phyloP scores from a whole-genome alignment of 2,797 vertebrate genomes.

The Aselliscus stoliczkanus region DNA sequence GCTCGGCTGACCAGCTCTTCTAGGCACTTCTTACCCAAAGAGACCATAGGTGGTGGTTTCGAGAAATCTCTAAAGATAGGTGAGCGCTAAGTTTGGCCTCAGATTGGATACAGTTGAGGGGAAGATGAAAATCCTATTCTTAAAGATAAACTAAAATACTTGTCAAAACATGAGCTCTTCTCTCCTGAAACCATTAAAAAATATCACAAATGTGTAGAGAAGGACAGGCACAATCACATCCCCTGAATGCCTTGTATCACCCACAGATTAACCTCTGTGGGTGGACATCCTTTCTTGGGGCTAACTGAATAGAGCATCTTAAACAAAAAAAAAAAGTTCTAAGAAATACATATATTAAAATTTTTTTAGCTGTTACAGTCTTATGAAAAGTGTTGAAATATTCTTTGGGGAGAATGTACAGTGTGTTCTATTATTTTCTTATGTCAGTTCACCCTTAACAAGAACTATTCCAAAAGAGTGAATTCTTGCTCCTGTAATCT shows the following conservation, averaged over 20 bases:
- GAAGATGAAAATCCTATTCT: neutral
- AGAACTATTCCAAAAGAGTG: neutral
- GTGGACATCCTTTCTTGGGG: neutral
- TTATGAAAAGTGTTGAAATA: neutral
- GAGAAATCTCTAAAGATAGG: neutral
- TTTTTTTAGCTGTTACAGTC: neutral
- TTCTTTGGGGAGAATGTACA: neutral
- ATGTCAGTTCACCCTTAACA: neutral
- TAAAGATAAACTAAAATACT: neutral
- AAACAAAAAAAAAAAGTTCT: neutral
- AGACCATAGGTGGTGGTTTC: neutral
- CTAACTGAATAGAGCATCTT: neutral
- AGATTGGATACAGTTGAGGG: neutral
- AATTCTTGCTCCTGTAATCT: neutral
- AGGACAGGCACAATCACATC: accelerated
- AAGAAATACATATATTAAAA: neutral
- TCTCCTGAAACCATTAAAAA: neutral
- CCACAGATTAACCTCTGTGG: neutral
- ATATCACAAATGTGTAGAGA: neutral
- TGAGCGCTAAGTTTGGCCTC: neutral
- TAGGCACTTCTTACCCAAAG: neutral
- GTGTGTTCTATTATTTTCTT: neutral
- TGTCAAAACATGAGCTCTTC: neutral
- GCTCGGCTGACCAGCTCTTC: neutral
- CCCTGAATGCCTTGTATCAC: neutral